phyloP scores from a whole-genome alignment of 2,888 invertebrate species.

The Luperina nickerlii region DNA sequence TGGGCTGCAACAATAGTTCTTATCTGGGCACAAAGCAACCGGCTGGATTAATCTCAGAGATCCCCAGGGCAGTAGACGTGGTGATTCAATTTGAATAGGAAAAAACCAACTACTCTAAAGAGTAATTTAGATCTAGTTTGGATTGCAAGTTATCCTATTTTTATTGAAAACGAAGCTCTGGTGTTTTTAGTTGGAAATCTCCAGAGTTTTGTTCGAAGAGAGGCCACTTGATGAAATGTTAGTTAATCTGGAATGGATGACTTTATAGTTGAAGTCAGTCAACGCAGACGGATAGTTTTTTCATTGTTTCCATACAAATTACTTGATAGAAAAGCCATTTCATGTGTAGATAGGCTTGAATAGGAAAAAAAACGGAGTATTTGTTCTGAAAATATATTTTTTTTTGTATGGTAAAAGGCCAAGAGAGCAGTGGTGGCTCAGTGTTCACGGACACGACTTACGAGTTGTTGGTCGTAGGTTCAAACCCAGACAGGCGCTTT shows the following conservation, averaged over 20 bases:
- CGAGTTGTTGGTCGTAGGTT: too few species aligned
- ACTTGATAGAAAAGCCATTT: background rate
- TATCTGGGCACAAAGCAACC: slow-evolving; percentile 70
- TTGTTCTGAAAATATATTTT: background rate
- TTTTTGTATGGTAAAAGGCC: background rate
- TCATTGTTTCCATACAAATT: slow-evolving; percentile 35
- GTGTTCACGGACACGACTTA: too few species aligned
- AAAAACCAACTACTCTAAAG: slow-evolving; percentile 70
- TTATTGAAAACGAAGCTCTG: slow-evolving; percentile 59
- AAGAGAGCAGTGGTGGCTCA: too few species aligned
- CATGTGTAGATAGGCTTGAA: background rate
- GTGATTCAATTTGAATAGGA: slow-evolving; percentile 79
- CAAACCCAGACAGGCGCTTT: too few species aligned
- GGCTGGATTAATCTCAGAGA: slow-evolving; percentile 70
- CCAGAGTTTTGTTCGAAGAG: slow-evolving; percentile 26
- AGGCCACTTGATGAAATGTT: slow-evolving; percentile 28
- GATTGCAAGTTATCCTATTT: slow-evolving; percentile 52
- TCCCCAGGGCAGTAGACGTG: slow-evolving; percentile 70
- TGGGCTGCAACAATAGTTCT: slow-evolving; percentile 72
- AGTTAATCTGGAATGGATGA: background rate
- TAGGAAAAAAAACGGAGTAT: background rate
- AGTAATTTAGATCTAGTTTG: slow-evolving; percentile 65
- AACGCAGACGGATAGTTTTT: slow-evolving; percentile 26
- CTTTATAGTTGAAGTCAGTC: slow-evolving; percentile 2
- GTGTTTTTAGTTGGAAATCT: slow-evolving; percentile 30